A percentile compares a stretch with the other conserved stretches of the same genome.
Conservation (phyloP, 2,797 vertebrate species). For the Merluccius polli region DNA sequence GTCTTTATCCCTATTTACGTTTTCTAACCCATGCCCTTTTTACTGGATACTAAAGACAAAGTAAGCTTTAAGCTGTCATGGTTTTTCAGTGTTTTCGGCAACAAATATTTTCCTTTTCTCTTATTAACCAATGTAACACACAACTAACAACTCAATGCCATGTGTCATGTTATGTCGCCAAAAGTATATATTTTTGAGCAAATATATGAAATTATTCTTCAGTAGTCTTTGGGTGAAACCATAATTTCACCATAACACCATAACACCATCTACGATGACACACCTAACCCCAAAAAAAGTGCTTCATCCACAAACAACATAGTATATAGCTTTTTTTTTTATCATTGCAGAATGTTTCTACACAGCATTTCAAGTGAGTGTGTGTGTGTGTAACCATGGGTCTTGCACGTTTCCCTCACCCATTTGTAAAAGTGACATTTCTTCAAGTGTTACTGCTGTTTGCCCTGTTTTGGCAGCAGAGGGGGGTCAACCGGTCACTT, state of each 20-base stretch:
- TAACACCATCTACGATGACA: no score
- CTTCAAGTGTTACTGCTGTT: not conserved
- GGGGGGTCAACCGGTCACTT: not conserved
- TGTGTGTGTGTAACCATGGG: conserved; percentile 1
- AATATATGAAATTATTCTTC: not conserved
- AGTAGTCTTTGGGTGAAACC: not conserved
- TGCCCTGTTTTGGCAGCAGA: not conserved
- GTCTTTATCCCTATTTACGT: not conserved
- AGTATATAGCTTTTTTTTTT: conserved; percentile 29
- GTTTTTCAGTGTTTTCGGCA: not conserved
- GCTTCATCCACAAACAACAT: not conserved
- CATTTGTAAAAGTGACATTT: not conserved
- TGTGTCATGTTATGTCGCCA: not conserved
- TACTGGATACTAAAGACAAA: no score
- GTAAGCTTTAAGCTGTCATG: no score
- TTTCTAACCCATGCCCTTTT: not conserved
- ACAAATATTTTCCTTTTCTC: not conserved
- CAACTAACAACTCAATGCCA: not conserved
- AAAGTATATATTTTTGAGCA: not conserved
- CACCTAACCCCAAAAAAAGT: not conserved
- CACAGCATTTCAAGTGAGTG: conserved; percentile 58
- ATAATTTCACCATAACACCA: no score
- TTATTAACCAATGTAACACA: not conserved
- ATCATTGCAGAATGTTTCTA: conserved; percentile 58
- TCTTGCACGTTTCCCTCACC: not conserved